phyloP scores from a whole-genome alignment of 2,797 vertebrate species.

The Pipistrellus pipistrellus region DNA sequence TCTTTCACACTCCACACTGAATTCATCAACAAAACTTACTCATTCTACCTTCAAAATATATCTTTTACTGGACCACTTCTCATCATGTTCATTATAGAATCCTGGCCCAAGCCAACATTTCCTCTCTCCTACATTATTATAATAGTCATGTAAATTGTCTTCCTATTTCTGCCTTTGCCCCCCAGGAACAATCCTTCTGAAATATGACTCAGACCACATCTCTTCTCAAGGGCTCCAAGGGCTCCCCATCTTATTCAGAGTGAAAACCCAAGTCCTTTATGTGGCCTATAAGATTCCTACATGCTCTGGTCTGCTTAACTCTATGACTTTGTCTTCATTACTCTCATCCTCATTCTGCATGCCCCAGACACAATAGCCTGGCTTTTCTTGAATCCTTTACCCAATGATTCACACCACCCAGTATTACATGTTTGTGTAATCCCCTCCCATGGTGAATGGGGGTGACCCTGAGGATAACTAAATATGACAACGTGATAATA shows the following conservation, averaged over 20 bases:
- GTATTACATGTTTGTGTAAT: background rate
- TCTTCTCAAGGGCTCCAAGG: background rate
- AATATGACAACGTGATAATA: background rate
- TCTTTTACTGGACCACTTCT: background rate
- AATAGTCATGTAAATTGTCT: background rate
- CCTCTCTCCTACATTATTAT: background rate
- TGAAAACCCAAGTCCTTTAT: background rate
- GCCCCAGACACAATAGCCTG: background rate
- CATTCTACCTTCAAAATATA: slow-evolving; percentile 11
- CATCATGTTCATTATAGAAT: background rate
- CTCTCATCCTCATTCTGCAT: background rate
- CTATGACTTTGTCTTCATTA: background rate
- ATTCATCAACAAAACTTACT: background rate
- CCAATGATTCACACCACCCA: background rate
- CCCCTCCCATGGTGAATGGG: background rate
- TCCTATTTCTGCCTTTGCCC: background rate
- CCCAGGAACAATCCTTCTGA: background rate
- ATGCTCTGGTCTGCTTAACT: background rate
- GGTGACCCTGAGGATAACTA: background rate
- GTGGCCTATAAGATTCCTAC: background rate
- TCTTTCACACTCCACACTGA: background rate
- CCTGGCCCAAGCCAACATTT: background rate
- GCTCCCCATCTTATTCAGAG: background rate
- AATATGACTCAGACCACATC: background rate
- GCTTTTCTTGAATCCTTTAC: background rate